phyloP scores from a whole-genome alignment of 2,797 vertebrate genomes.

The Catamblyrhynchus diadema region DNA sequence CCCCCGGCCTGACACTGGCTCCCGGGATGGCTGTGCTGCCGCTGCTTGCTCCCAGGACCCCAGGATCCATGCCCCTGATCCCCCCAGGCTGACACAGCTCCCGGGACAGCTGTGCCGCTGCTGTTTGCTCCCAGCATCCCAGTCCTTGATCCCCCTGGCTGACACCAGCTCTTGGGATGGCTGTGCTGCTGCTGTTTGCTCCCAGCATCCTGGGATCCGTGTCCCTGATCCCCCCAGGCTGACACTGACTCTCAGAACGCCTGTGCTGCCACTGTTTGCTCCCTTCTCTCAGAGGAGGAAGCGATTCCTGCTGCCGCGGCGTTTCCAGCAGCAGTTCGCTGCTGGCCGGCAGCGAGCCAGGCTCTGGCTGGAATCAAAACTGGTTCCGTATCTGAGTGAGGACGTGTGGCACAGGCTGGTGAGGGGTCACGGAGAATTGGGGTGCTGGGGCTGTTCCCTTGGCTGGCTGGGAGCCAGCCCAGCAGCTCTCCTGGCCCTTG shows the following conservation, averaged over 20 bases:
- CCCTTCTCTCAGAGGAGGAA: not conserved
- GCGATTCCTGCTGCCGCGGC: constrained; percentile 1
- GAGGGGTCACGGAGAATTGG: not conserved
- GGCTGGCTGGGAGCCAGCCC: not conserved
- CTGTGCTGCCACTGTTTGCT: not conserved
- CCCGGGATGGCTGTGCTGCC: too few relatives aligned
- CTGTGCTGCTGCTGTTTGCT: not conserved
- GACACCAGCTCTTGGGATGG: too few relatives aligned
- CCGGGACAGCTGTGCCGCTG: not conserved
- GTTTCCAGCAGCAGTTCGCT: not conserved
- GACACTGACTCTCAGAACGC: too few relatives aligned
- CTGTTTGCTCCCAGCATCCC: not conserved
- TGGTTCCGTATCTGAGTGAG: fast-evolving
- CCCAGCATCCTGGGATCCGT: not conserved
- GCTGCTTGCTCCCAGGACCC: too few relatives aligned
- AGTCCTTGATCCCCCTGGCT: too few relatives aligned
- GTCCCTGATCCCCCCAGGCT: not conserved
- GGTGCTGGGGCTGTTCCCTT: not conserved
- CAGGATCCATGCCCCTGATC: fast-evolving
- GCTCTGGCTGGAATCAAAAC: not conserved
- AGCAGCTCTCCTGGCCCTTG: not conserved
- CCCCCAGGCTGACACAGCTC: fast-evolving
- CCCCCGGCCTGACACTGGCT: too few relatives aligned
- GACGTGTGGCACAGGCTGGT: not conserved
- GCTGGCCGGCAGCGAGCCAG: not conserved